Evolutionary conservation across 2,888 invertebrate genomes (phyloP).

Genomic region (Stenolophus ochropezus): DNA sequence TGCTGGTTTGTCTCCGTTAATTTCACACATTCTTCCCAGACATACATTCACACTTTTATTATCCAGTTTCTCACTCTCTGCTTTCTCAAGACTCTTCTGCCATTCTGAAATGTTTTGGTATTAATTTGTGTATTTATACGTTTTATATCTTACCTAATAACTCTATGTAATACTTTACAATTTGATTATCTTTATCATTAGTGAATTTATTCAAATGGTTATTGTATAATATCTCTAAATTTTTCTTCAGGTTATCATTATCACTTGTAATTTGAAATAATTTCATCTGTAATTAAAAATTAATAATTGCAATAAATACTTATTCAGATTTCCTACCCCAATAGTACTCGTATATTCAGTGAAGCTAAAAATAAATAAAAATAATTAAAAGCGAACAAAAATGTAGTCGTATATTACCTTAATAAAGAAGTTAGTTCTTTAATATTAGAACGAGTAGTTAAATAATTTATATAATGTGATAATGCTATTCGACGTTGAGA

Average conservation of each 20-base stretch:
- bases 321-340: slow-evolving; percentile 75
- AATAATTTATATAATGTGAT: slow-evolving; percentile 83
- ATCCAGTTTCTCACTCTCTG: slow-evolving; percentile 57
- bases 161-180: slow-evolving; percentile 37
- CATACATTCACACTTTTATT: slow-evolving; percentile 75
- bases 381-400: background rate
- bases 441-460: slow-evolving; percentile 70
- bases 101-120: slow-evolving; percentile 73
- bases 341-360: slow-evolving; percentile 81
- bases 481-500: slow-evolving; percentile 82
- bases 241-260: slow-evolving; percentile 62
- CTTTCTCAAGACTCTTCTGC: slow-evolving; percentile 75
- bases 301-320: background rate
- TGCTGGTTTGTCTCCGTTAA: slow-evolving; percentile 76
- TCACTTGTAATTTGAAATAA: slow-evolving; percentile 67
- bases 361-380: slow-evolving; percentile 74
- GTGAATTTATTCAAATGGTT: slow-evolving; percentile 22
- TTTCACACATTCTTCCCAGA: slow-evolving; percentile 74
- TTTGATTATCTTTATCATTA: slow-evolving; percentile 39
- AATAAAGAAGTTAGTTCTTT: slow-evolving; percentile 42
- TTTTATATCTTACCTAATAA: slow-evolving; percentile 40
- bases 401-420: background rate
- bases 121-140: background rate
- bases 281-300: slow-evolving; percentile 65
- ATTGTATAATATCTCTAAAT: slow-evolving; percentile 44